Conservation (phyloP, 1,140 invertebrate species). For the Papilio glaucus region DNA sequence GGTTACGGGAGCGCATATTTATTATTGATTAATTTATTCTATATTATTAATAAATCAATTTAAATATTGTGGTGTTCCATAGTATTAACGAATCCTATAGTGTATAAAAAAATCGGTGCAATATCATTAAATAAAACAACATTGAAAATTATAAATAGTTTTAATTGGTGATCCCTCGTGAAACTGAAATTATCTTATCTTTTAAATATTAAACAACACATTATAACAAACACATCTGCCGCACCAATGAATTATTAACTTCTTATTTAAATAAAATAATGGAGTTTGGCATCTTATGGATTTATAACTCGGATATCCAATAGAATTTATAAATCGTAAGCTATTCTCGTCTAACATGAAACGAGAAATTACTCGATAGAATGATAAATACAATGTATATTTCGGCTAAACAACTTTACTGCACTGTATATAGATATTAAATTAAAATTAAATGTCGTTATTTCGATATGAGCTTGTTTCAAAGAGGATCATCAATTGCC, state of each 20-base stretch:
- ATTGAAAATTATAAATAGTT: slow-evolving; percentile 69
- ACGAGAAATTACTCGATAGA: too few relatives aligned
- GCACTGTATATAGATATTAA: too few relatives aligned
- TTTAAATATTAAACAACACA: slow-evolving; percentile 7
- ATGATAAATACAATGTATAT: too few relatives aligned
- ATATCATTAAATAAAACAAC: slow-evolving; percentile 60
- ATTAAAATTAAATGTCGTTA: not conserved
- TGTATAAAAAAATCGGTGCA: slow-evolving; percentile 28
- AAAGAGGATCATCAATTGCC: slow-evolving; percentile 56
- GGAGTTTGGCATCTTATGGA: not conserved
- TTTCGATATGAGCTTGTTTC: slow-evolving; percentile 32
- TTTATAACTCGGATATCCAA: not conserved
- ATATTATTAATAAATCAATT: not conserved
- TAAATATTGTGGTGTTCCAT: not conserved
- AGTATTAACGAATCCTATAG: not conserved
- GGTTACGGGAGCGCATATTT: too few relatives aligned
- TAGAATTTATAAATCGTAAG: not conserved
- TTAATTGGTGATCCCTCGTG: slow-evolving; percentile 62
- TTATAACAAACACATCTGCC: not conserved
- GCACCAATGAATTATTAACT: too few relatives aligned
- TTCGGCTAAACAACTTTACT: too few relatives aligned
- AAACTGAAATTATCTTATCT: slow-evolving; percentile 41
- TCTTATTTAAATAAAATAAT: not conserved
- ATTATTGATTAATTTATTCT: not conserved
- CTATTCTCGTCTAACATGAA: too few relatives aligned